Evolutionary conservation across 2,888 invertebrate species (phyloP).

Genomic region (Polydrusus cervinus): DNA sequence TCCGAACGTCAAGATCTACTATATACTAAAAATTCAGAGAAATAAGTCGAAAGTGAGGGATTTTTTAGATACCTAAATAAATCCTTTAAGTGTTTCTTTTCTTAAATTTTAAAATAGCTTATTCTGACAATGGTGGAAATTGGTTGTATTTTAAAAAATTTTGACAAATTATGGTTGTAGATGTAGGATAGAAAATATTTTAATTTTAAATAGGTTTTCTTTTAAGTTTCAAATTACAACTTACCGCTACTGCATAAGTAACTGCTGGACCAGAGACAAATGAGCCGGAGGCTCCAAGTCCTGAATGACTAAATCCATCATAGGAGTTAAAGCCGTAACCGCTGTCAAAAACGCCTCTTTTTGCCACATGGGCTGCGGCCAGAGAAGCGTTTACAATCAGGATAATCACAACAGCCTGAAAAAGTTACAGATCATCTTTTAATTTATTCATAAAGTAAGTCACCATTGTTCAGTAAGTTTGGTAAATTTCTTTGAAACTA

Average conservation of each 20-base stretch:
- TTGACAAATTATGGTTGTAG: background rate
- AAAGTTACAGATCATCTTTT: constrained; percentile 16
- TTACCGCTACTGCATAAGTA: background rate
- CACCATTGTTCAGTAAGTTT: too few relatives aligned
- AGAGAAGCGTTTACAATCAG: constrained; percentile 43
- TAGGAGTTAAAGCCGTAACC: constrained; percentile 47
- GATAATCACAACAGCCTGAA: constrained; percentile 53
- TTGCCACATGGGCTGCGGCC: constrained; percentile 38
- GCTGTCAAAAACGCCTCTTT: constrained; percentile 50
- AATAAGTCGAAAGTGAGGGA: too few relatives aligned
- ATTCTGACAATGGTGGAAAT: too few relatives aligned
- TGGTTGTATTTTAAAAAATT: background rate
- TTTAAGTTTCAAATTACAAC: background rate
- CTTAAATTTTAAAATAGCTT: too few relatives aligned
- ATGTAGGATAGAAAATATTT: background rate
- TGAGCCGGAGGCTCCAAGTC: constrained; percentile 29
- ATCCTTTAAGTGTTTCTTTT: too few relatives aligned
- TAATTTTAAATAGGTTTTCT: background rate
- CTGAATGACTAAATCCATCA: constrained; percentile 43
- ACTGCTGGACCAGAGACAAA: constrained; percentile 23
- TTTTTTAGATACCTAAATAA: too few relatives aligned
- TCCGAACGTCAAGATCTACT: too few relatives aligned
- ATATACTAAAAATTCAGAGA: too few relatives aligned
- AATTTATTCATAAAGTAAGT: background rate
- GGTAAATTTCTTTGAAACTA: too few relatives aligned